Evolutionary conservation across 2,113 vertebrate genomes (phyloP), one percentile per base, ranked within the genome.

Genomic region (Pleuronectes platessa): DNA sequence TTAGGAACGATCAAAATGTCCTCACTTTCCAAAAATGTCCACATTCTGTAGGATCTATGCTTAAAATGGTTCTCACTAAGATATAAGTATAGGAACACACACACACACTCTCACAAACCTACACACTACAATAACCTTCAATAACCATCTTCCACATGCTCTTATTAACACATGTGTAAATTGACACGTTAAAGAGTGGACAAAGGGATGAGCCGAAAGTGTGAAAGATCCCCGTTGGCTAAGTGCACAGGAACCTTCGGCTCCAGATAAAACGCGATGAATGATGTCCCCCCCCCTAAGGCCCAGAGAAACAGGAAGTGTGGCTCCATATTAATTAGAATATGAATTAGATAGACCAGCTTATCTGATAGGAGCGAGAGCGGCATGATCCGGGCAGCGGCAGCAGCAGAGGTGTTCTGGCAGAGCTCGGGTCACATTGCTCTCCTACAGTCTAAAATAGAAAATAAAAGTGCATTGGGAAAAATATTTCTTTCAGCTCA

Each of bases 291-390:
- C 86, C 91, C 91, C 86, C 91, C 85, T 71, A 49, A 85, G 92
- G 89, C 75, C 81, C 80, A 13, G 61, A 81, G 84, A 88, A 75
- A 86, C 82, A 91, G 91, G 82, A 82, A 88, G 84, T 89, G 86
- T 76, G 76, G 82, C 86, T 86, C 85, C 88, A 73, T 87, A 91
- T 93, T 94, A 93, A 94, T 95, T 94, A 93, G 85, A 93, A 90
- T 90, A 92, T 92, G 90, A 94, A 93, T 93, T 87, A 90, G 87
- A 85, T 84, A 90, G 89, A 74, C 63, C 65, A 51, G 56, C 80
- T 92, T 92, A 94, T 94, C 92, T 89, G 90, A 90, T 64, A 80
- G 65, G 80, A 81, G 80, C 26, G 6, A 80, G 62, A 64, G 87
- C 47, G 47, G 55, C 71, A 87, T 87, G 69, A 92, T 91, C 84